These are phyloP conservation scores for Nematopogon swammerdamellus DNA, from an alignment of 2,888 invertebrate species.

Conservation along the genomic window DNA sequence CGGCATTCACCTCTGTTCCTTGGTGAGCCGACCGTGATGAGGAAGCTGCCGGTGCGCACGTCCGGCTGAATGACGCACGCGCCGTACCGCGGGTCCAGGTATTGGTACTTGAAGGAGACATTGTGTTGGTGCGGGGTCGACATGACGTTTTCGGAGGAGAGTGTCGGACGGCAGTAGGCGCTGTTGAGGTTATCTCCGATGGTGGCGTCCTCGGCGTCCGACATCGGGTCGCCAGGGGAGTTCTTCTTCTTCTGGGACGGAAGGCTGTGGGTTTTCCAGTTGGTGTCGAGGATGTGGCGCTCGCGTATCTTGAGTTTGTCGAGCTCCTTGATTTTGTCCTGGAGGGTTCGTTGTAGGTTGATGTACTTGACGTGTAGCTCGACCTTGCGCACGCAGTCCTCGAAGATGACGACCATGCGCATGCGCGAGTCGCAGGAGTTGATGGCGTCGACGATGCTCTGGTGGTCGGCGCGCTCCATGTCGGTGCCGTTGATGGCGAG, in stretches of 20 bases:
- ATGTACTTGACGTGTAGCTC: slow-evolving; percentile 92
- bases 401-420: slow-evolving; percentile 95
- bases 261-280: slow-evolving; percentile 87
- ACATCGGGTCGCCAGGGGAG: slow-evolving; percentile 46
- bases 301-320: slow-evolving; percentile 79
- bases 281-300: slow-evolving; percentile 77
- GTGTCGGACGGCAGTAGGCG: slow-evolving; percentile 70
- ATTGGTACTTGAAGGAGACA: slow-evolving; percentile 61
- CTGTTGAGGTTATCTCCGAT: slow-evolving; percentile 49
- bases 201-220: slow-evolving; percentile 39
- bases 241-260: slow-evolving; percentile 80
- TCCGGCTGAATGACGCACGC: slow-evolving; percentile 67
- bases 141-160: slow-evolving; percentile 78
- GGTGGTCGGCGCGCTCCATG: slow-evolving; percentile 93
- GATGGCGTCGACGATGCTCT: slow-evolving; percentile 88
- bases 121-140: slow-evolving; percentile 38
- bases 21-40: slow-evolving; percentile 68
- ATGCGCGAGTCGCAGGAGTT: slow-evolving; percentile 85
- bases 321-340: slow-evolving; percentile 80
- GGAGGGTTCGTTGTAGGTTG: slow-evolving; percentile 79
- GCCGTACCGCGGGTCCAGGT: slow-evolving; percentile 69
- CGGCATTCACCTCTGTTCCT: slow-evolving; percentile 64
- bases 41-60: slow-evolving; percentile 64
- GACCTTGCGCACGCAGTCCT: slow-evolving; percentile 92
- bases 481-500: slow-evolving; percentile 94